Conservation (phyloP, 2,113 vertebrate species). For the Marmota monax region DNA sequence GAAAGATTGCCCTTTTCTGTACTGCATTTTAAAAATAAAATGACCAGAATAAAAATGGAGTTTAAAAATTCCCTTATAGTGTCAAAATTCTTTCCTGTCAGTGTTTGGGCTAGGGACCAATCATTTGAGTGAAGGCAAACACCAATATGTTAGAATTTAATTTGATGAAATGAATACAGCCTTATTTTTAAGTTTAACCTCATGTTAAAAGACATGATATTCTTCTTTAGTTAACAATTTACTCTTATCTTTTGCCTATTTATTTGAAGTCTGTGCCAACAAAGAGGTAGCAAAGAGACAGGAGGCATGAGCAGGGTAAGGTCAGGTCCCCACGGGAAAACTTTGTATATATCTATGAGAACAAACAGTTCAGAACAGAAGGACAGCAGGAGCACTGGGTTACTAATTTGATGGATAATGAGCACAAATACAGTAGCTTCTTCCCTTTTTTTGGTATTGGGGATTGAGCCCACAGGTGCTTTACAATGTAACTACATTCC, state of each 20-base stretch:
- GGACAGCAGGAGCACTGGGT: too few relatives aligned
- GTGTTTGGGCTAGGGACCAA: neutral
- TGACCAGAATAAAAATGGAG: neutral
- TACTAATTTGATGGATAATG: neutral
- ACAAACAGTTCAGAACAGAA: fast-evolving
- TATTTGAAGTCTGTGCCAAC: neutral
- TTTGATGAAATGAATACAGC: neutral
- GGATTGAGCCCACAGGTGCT: too few relatives aligned
- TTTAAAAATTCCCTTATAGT: neutral
- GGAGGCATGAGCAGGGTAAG: too few relatives aligned
- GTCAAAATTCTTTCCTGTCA: neutral
- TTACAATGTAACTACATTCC: too few relatives aligned
- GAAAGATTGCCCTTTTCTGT: neutral
- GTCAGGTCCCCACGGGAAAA: neutral
- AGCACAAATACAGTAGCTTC: neutral
- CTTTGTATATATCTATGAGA: fast-evolving
- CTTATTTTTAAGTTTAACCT: too few relatives aligned
- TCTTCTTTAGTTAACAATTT: neutral
- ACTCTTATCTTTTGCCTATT: neutral
- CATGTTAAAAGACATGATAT: neutral
- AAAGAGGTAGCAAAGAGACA: neutral
- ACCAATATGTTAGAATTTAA: neutral
- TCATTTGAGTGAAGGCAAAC: neutral
- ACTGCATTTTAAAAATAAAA: neutral
- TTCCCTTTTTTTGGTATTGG: too few relatives aligned